A percentile compares a stretch with the other conserved stretches of the same genome.
Conservation (phyloP, 2,113 vertebrate species). For the Piprites chloris region DNA sequence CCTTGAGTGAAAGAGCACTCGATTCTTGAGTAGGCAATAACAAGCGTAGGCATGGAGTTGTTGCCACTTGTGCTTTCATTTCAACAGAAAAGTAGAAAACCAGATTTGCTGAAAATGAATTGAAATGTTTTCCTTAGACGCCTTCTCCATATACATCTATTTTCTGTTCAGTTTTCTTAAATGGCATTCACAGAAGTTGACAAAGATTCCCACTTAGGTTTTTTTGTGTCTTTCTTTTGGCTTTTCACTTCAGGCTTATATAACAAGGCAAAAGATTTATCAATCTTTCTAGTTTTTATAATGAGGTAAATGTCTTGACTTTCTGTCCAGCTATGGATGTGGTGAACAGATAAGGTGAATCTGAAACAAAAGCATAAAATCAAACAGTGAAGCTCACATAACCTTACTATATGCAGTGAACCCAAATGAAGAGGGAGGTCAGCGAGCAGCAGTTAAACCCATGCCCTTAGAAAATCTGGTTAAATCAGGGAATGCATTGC, state of each 20-base stretch:
- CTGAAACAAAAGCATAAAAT: not conserved
- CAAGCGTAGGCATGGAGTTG: constrained; percentile 58
- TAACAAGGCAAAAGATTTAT: not conserved
- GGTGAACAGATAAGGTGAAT: not conserved
- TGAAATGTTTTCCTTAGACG: constrained; percentile 35
- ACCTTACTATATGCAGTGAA: not conserved
- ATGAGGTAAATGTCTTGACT: not conserved
- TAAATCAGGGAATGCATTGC: not conserved
- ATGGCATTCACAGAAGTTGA: constrained; percentile 21
- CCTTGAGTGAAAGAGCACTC: constrained; percentile 57
- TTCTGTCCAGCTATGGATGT: not conserved
- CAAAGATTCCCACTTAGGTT: constrained; percentile 11
- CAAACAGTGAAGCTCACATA: not conserved
- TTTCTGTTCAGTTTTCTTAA: constrained; percentile 28
- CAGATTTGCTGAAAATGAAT: constrained; percentile 49
- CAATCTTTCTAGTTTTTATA: not conserved
- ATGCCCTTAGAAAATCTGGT: not conserved
- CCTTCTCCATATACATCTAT: constrained; percentile 5
- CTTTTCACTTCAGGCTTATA: not conserved
- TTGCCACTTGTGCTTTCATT: constrained; percentile 59
- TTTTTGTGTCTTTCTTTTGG: not conserved
- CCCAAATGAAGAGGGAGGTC: not conserved
- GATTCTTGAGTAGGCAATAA: constrained; percentile 64
- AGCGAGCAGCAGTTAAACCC: not conserved
- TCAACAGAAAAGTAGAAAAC: constrained; percentile 44